Evolutionary conservation across 1,140 invertebrate species (phyloP), one percentile per base, ranked within the genome.

Genomic region (Pseudomyrmex concolor): DNA sequence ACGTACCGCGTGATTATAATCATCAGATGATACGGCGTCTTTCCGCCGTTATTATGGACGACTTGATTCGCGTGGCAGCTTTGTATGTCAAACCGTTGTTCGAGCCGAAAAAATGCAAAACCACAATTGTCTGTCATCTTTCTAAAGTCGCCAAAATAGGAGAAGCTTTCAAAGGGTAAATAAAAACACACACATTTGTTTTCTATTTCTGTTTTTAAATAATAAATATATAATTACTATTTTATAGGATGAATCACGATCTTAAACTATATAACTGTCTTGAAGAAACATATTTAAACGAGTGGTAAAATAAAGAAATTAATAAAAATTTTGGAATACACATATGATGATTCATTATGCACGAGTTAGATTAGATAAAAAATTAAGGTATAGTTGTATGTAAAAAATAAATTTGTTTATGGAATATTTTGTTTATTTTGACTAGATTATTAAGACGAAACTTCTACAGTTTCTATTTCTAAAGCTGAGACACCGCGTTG

Each of bases 61-160:
- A 97, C 87, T 93, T 97, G 85, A 94, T 94, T 71, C 93, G 94
- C 71, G 96, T 97, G 60, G 97, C 96, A 7, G 90, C 94, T 25
- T 95, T 95, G 88, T 98, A 98, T 94, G 93, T 98, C 22, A 94
- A 95, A 3, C 93, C 95, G 25, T 91, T 98, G 51, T 96, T 97
- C 89, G 94, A 96, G 90, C 92, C 95, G 8, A 92, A 93, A 15
- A 87, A 93, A 55, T 94, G 95, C 57, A 96, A 95, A 89, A 95
- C 96, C 57, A 95, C 96, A 55, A 92, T 98, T 70, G 96, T 97
- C 45, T 98, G 97, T 91, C 96, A 97, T 91, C 96, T 97, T n/a
- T 95, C 95, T 63, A 97, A 97, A 94, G 95, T 96, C 55, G 90
- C 95, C 17, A 96, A 97, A 91, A 94, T 97, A 71, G 92, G 94